Evolutionary conservation across 2,888 invertebrate genomes (phyloP).

Genomic region (Pilophorus perplexus): DNA sequence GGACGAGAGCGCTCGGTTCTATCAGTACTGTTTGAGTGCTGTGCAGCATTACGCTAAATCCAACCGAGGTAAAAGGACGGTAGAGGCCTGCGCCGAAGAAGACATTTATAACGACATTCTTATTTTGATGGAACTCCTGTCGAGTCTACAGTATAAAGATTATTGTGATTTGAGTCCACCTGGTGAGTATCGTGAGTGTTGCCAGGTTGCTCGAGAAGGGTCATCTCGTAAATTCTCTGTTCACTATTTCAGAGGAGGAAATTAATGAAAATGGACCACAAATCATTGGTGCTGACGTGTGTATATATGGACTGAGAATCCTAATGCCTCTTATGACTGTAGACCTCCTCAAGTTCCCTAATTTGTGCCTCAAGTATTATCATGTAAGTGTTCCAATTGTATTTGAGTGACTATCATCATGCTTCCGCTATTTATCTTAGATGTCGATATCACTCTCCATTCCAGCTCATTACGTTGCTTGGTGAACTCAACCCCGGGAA

Average conservation of each 20-base stretch:
- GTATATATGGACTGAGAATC: slow-evolving; percentile 66
- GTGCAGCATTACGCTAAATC: slow-evolving; percentile 69
- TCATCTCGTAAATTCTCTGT: too few species aligned
- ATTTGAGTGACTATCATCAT: not conserved
- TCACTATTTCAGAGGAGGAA: not conserved
- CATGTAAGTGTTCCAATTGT: slow-evolving; percentile 44
- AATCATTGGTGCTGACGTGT: slow-evolving; percentile 60
- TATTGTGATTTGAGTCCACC: slow-evolving; percentile 46
- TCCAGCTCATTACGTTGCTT: slow-evolving; percentile 62
- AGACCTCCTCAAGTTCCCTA: slow-evolving; percentile 68
- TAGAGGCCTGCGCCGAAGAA: slow-evolving; percentile 67
- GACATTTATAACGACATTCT: slow-evolving; percentile 73
- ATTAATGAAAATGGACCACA: slow-evolving; percentile 5
- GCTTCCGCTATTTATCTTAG: not conserved
- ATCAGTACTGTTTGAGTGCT: slow-evolving; percentile 65
- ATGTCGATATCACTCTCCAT: not conserved
- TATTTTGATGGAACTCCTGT: slow-evolving; percentile 70
- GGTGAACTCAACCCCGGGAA: slow-evolving; percentile 65
- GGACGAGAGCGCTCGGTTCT: slow-evolving; percentile 65
- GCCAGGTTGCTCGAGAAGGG: too few species aligned
- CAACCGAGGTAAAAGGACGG: slow-evolving; percentile 63
- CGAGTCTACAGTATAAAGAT: slow-evolving; percentile 57
- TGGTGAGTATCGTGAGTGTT: too few species aligned
- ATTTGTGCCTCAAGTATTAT: slow-evolving; percentile 63
- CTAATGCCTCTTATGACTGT: slow-evolving; percentile 71